A percentile compares a stretch with the other conserved stretches of the same genome.
These are phyloP conservation scores for Sebastes matsubarae DNA, from an alignment of 2,797 vertebrate genomes.

Conservation along the genomic window DNA sequence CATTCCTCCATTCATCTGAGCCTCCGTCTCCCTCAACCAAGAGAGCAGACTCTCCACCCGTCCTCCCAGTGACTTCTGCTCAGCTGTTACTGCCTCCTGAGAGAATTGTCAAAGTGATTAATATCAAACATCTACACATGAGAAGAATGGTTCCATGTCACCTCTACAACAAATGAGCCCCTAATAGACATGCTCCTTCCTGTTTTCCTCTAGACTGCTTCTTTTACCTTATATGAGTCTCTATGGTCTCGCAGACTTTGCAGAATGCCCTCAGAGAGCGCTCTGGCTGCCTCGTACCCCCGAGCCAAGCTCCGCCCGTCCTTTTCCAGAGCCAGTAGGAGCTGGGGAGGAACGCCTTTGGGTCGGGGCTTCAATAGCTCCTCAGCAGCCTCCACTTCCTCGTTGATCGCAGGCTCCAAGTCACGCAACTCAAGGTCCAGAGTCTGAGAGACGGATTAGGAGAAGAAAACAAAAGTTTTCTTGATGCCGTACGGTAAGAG, in stretches of 20 bases:
- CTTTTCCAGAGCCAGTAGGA: slow-evolving; percentile 92
- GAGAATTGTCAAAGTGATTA: background rate
- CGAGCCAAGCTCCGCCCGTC: slow-evolving; percentile 90
- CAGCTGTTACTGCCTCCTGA: slow-evolving; percentile 79
- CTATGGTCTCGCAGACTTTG: slow-evolving; percentile 80
- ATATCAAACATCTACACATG: background rate
- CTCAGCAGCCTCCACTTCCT: slow-evolving; percentile 84
- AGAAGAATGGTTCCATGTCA: background rate
- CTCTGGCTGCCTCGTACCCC: slow-evolving; percentile 84
- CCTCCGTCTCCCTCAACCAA: slow-evolving; percentile 77
- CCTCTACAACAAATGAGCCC: background rate
- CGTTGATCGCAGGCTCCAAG: slow-evolving; percentile 84
- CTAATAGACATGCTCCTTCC: background rate
- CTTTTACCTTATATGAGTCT: slow-evolving; percentile 85
- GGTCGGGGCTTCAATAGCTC: slow-evolving; percentile 81
- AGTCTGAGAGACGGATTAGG: slow-evolving; percentile 67
- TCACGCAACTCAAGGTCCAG: slow-evolving; percentile 88
- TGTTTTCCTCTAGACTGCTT: background rate
- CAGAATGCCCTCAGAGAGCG: slow-evolving; percentile 80
- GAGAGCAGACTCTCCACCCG: slow-evolving; percentile 69
- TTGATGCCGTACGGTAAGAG: slow-evolving; percentile 5
- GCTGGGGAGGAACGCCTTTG: slow-evolving; percentile 89
- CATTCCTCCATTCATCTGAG: slow-evolving; percentile 64
- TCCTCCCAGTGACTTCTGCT: slow-evolving; percentile 80
- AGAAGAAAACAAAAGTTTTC: slow-evolving; percentile 35